Conservation (phyloP, 1,140 invertebrate species). For the Lethrus apterus region DNA sequence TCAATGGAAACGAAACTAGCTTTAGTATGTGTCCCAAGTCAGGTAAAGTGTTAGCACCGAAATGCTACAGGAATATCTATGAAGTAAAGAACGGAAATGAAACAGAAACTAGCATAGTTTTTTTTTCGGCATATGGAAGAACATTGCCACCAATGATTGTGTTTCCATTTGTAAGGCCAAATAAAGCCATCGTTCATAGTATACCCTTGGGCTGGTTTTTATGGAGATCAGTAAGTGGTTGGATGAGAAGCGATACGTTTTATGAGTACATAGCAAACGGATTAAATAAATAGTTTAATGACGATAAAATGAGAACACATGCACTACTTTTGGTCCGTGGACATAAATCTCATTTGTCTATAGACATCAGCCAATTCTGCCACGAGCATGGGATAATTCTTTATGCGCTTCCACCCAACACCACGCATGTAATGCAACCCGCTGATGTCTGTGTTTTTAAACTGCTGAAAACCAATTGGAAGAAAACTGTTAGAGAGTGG, state of each 20-base stretch:
- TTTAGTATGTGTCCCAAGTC: conserved; percentile 36
- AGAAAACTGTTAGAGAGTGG: background rate
- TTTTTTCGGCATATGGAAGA: conserved; percentile 26
- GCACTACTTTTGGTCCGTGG: conserved; percentile 3
- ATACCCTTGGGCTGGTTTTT: conserved; percentile 29
- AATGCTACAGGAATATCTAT: conserved; percentile 34
- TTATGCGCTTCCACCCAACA: conserved; percentile 11
- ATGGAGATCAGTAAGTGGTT: conserved; percentile 38
- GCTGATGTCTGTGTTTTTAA: conserved; percentile 12
- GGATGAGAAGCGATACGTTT: conserved; percentile 40
- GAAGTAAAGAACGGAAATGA: conserved; percentile 25
- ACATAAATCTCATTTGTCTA: conserved; percentile 27
- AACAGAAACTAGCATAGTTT: conserved; percentile 27
- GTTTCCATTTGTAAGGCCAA: conserved; percentile 18
- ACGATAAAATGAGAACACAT: conserved; percentile 27
- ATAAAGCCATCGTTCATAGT: background rate
- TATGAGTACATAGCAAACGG: conserved; percentile 39
- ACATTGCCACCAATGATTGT: conserved; percentile 21
- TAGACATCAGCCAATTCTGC: conserved; percentile 16
- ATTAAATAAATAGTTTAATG: conserved; percentile 31
- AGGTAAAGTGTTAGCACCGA: conserved; percentile 33
- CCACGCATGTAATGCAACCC: conserved; percentile 9
- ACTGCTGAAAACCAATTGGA: conserved; percentile 6
- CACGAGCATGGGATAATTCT: conserved; percentile 18
- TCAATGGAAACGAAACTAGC: conserved; percentile 37